Conservation (phyloP, 2,888 invertebrate species). For the Ceraclea dissimilis region DNA sequence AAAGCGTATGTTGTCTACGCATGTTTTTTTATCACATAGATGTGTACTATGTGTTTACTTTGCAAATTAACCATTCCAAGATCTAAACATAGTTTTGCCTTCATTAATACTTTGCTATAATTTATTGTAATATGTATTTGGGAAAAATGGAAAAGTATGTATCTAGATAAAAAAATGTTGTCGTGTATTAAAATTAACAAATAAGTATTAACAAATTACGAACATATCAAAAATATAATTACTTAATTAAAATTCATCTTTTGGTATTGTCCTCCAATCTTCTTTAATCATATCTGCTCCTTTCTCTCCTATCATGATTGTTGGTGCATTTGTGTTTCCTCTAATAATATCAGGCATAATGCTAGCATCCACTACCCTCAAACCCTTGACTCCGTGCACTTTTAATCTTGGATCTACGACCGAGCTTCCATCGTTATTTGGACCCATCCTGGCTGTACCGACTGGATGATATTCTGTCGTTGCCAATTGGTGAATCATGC, state of each 20-base stretch:
- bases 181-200: too few species aligned
- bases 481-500: slow-evolving; percentile 55
- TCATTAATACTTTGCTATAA: too few species aligned
- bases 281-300: slow-evolving; percentile 71
- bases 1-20: too few species aligned
- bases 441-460: slow-evolving; percentile 68
- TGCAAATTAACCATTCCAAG: too few species aligned
- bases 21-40: too few species aligned
- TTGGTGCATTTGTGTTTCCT: slow-evolving; percentile 77
- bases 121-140: too few species aligned
- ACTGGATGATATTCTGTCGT: slow-evolving; percentile 62
- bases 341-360: slow-evolving; percentile 70
- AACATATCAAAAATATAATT: too few species aligned
- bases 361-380: slow-evolving; percentile 68
- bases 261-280: slow-evolving; percentile 9
- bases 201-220: too few species aligned
- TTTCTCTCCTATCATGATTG: slow-evolving; percentile 84
- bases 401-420: slow-evolving; percentile 61
- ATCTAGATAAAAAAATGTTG: too few species aligned
- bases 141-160: too few species aligned
- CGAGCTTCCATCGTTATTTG: slow-evolving; percentile 46
- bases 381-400: slow-evolving; percentile 54
- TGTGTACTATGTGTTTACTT: too few species aligned
- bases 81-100: too few species aligned
- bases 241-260: background rate